phyloP scores from a whole-genome alignment of 1,140 invertebrate genomes.

The Drosophila bocqueti region DNA sequence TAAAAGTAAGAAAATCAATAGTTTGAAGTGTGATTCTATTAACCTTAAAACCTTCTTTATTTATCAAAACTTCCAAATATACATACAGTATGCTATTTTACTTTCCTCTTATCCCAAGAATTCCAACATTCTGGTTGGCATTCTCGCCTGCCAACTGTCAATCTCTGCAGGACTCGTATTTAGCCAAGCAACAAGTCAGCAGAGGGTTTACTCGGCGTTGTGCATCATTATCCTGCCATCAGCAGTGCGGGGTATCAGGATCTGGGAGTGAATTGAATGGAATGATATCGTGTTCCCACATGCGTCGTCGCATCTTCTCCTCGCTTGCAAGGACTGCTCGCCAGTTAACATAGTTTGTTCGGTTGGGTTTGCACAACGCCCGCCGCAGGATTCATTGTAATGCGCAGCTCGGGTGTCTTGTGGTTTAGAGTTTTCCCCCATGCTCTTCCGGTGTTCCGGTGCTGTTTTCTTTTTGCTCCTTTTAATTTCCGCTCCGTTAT shows the following conservation, averaged over 20 bases:
- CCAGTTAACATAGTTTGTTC: slow-evolving; percentile 55
- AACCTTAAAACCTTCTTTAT: neutral
- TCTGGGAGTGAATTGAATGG: slow-evolving; percentile 7
- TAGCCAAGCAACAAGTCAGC: slow-evolving; percentile 40
- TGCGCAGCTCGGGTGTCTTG: slow-evolving; percentile 63
- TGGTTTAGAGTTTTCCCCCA: slow-evolving; percentile 69
- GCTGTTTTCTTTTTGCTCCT: slow-evolving; percentile 78
- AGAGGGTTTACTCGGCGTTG: slow-evolving; percentile 31
- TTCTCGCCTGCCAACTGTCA: slow-evolving; percentile 27
- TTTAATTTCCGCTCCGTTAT: slow-evolving; percentile 77
- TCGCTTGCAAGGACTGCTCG: slow-evolving; percentile 9
- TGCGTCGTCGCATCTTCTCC: slow-evolving; percentile 23
- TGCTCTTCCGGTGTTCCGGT: slow-evolving; percentile 58
- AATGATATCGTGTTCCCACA: slow-evolving; percentile 60
- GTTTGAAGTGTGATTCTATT: neutral
- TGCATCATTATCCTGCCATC: slow-evolving; percentile 62
- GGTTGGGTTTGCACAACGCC: slow-evolving; percentile 69
- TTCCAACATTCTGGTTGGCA: neutral
- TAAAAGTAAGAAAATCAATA: neutral
- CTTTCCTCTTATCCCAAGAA: neutral
- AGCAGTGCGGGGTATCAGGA: slow-evolving; percentile 1
- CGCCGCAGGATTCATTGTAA: slow-evolving; percentile 80
- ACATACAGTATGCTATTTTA: neutral
- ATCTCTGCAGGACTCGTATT: slow-evolving; percentile 13
- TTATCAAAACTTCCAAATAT: neutral